Evolutionary conservation across 2,797 vertebrate species (phyloP).

Genomic region (Furcifer pardalis): DNA sequence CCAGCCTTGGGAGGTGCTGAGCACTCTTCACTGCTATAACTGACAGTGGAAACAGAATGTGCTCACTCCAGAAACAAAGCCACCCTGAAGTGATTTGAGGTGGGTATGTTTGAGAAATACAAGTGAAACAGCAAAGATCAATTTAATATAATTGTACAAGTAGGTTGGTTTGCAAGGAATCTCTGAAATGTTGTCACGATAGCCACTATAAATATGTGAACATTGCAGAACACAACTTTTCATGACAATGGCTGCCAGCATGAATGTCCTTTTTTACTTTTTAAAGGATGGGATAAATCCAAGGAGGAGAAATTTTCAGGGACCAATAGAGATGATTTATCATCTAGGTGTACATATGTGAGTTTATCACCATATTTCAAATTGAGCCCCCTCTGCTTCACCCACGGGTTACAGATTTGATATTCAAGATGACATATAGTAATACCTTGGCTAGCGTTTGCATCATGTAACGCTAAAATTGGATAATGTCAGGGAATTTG

Average conservation of each 20-base stretch:
- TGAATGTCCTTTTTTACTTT: no score
- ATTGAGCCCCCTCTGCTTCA: no score
- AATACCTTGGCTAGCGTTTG: no score
- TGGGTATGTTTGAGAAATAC: not conserved
- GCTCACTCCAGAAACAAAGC: not conserved
- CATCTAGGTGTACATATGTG: no score
- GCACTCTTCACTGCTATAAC: constrained; percentile 21
- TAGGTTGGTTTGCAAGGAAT: not conserved
- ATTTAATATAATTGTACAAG: not conserved
- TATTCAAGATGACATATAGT: no score
- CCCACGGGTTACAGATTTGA: not conserved
- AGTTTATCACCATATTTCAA: no score
- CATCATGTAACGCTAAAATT: no score
- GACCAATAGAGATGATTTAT: not conserved
- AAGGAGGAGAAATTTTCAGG: not conserved
- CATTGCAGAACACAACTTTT: not conserved
- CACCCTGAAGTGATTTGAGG: not conserved
- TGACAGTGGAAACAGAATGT: constrained; percentile 6
- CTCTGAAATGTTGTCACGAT: not conserved
- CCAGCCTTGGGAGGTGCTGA: constrained; percentile 14
- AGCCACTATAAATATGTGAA: not conserved
- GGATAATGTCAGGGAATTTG: no score
- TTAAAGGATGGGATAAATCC: not conserved
- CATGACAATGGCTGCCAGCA: not conserved
- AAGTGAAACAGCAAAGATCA: not conserved